These are phyloP conservation scores for Tursiops truncatus DNA, from an alignment of 2,113 vertebrate species.

Conservation along the genomic window DNA sequence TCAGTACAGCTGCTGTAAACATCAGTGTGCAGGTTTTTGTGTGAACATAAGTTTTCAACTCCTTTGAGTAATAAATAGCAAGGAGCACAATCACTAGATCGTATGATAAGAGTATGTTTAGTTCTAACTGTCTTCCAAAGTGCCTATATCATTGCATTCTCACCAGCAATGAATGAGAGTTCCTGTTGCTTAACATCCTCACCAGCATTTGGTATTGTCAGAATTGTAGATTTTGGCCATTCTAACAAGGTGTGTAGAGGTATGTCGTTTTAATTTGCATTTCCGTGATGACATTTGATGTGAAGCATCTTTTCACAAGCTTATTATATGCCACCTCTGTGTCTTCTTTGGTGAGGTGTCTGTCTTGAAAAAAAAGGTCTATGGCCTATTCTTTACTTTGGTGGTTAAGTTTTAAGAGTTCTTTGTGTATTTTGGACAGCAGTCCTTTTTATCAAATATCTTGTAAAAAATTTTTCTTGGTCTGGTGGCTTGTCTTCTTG, in stretches of 20 bases:
- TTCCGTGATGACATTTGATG: background rate
- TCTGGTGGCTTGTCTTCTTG: background rate
- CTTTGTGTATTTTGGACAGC: background rate
- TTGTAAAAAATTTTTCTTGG: background rate
- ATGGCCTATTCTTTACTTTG: background rate
- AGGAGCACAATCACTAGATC: background rate
- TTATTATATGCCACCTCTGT: background rate
- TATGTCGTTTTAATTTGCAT: background rate
- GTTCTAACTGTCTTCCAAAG: background rate
- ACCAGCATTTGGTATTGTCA: background rate
- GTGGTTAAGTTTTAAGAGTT: background rate
- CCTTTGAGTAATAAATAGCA: conserved; percentile 1
- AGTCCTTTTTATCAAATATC: background rate
- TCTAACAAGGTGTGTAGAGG: background rate
- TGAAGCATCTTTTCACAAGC: background rate
- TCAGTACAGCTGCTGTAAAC: background rate
- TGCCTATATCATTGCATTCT: background rate
- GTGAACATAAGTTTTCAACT: background rate
- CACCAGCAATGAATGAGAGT: background rate
- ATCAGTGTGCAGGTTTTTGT: background rate
- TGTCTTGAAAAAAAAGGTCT: background rate
- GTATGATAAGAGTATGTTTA: background rate
- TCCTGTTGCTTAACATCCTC: background rate
- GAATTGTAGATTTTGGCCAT: background rate
- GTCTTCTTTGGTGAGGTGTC: background rate